These are phyloP conservation scores for Parus major DNA, from an alignment of 2,113 vertebrate genomes.

Conservation along the genomic window DNA sequence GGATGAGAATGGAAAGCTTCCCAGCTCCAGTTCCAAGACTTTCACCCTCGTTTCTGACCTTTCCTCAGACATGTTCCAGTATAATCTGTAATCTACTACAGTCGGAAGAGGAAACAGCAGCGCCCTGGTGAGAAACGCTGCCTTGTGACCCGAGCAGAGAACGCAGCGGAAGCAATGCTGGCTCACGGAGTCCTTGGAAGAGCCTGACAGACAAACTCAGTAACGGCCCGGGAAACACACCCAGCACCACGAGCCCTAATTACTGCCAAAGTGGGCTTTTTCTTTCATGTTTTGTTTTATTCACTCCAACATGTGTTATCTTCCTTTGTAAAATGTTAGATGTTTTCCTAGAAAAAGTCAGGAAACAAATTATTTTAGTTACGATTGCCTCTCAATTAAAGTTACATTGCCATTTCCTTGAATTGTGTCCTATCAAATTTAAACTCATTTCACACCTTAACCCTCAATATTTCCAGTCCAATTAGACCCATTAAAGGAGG, in stretches of 20 bases:
- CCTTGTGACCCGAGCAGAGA: conserved; percentile 71
- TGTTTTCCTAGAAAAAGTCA: background rate
- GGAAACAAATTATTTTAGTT: background rate
- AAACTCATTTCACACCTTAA: conserved; percentile 1
- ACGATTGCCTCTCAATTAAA: background rate
- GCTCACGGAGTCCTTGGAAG: conserved; percentile 35
- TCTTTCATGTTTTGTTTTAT: background rate
- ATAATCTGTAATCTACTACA: conserved; percentile 77
- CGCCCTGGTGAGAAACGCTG: conserved; percentile 78
- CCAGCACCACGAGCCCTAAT: background rate
- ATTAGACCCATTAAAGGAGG: background rate
- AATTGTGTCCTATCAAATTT: background rate
- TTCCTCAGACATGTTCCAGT: conserved; percentile 76
- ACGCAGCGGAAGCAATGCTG: conserved; percentile 67
- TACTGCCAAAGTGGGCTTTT: background rate
- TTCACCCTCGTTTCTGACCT: conserved; percentile 76
- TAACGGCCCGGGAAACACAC: background rate
- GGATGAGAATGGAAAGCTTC: conserved; percentile 75
- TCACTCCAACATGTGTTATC: background rate
- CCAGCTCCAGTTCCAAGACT: conserved; percentile 74
- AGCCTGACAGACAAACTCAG: conserved; percentile 38
- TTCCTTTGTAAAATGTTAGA: background rate
- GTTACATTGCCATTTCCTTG: background rate
- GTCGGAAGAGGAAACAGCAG: conserved; percentile 81
- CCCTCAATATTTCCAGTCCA: background rate